A percentile compares a stretch with the other conserved stretches of the same genome.
Conservation (phyloP, 2,797 vertebrate species). For the Ctenopoma multispine region DNA sequence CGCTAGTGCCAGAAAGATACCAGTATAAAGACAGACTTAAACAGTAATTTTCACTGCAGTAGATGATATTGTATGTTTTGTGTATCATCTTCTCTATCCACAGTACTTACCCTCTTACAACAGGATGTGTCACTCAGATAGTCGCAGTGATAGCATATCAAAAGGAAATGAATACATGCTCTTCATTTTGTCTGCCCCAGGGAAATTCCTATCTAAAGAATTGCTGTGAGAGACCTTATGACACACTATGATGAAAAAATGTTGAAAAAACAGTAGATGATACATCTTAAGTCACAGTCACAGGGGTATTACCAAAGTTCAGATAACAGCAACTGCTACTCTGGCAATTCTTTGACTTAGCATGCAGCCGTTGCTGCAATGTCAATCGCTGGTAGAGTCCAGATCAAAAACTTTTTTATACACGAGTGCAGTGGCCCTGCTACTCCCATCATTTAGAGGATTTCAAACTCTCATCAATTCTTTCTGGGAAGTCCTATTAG, state of each 20-base stretch:
- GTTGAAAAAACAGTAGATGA: constrained; percentile 18
- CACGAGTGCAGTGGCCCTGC: constrained; percentile 42
- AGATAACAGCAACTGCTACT: constrained; percentile 66
- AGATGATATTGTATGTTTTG: constrained; percentile 34
- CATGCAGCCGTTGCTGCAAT: constrained; percentile 57
- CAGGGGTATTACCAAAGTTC: constrained; percentile 61
- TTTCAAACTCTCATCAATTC: constrained; percentile 66
- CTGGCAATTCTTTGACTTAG: constrained; percentile 61
- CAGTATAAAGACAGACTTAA: not conserved
- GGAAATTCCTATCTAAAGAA: constrained; percentile 53
- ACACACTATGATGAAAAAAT: constrained; percentile 50
- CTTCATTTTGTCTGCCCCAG: constrained; percentile 55
- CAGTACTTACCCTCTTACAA: constrained; percentile 46
- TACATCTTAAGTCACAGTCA: constrained; percentile 55
- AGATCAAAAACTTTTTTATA: constrained; percentile 66
- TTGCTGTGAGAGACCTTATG: constrained; percentile 32
- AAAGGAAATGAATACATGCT: constrained; percentile 61
- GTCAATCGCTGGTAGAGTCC: constrained; percentile 63
- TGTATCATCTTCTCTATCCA: constrained; percentile 38
- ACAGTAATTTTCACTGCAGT: constrained; percentile 19
- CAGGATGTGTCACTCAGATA: constrained; percentile 50
- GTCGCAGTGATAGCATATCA: constrained; percentile 54
- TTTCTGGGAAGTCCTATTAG: constrained; percentile 70
- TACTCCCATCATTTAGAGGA: constrained; percentile 57
- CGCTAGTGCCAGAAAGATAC: too few relatives aligned